Evolutionary conservation across 2,797 vertebrate genomes (phyloP).

Genomic region (Pyrocephalus nanus): DNA sequence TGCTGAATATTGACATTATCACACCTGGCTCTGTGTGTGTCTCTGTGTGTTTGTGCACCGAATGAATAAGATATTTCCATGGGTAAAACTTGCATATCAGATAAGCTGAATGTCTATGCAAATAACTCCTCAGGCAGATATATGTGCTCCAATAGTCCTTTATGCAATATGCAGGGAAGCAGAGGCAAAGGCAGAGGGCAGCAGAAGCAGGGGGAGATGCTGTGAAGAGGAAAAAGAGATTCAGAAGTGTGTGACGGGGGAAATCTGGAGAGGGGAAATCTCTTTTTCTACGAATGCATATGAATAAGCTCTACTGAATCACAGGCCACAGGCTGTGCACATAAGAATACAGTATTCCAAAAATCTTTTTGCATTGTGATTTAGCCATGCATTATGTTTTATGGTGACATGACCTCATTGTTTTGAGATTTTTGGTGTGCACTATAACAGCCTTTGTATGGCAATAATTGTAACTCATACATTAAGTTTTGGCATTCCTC

Average conservation of each 20-base stretch:
- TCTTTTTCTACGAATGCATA: background rate
- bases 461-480: conserved; percentile 26
- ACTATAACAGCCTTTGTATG: conserved; percentile 21
- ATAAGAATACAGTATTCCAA: background rate
- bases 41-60: background rate
- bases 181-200: conserved; percentile 54
- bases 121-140: background rate
- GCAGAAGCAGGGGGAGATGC: conserved; percentile 32
- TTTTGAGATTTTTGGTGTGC: conserved; percentile 32
- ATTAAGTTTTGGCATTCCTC: conserved; percentile 40
- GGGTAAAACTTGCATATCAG: background rate
- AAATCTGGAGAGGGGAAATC: background rate
- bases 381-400: conserved; percentile 31
- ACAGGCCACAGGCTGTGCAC: background rate
- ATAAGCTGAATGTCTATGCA: background rate
- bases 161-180: background rate
- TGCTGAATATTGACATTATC: background rate
- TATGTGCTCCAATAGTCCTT: background rate
- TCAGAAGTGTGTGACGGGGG: background rate
- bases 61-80: background rate
- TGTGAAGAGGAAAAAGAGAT: background rate
- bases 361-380: background rate
- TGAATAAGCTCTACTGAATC: background rate
- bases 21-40: background rate
- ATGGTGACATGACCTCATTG: conserved; percentile 13